These are phyloP conservation scores for Lacanobia wlatinum DNA, from an alignment of 2,888 invertebrate species.

Conservation along the genomic window DNA sequence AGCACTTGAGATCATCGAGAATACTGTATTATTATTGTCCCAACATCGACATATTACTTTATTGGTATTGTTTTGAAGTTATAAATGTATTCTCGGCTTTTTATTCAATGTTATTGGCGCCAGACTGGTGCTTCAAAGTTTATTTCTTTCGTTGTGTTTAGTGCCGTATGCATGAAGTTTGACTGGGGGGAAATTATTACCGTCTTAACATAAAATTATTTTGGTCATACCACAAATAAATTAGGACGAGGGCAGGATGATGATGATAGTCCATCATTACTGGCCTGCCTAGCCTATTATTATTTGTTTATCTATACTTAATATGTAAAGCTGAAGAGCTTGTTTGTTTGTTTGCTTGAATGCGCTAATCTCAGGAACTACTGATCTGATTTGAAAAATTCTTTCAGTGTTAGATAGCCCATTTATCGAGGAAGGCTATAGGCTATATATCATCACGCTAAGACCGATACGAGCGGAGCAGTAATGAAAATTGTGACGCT, in stretches of 20 bases:
- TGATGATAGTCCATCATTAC: not conserved
- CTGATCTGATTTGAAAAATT: too few relatives aligned
- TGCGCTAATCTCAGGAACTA: too few relatives aligned
- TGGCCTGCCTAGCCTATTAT: not conserved
- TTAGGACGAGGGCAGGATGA: not conserved
- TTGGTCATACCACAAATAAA: not conserved
- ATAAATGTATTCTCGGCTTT: conserved; percentile 12
- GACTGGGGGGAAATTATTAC: not conserved
- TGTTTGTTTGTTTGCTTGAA: too few relatives aligned
- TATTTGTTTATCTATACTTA: too few relatives aligned
- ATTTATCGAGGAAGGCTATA: too few relatives aligned
- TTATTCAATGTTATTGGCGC: conserved; percentile 17
- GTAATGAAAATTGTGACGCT: too few relatives aligned
- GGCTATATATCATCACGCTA: too few relatives aligned
- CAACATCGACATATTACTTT: conserved; percentile 29
- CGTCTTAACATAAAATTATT: not conserved
- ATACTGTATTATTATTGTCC: conserved; percentile 44
- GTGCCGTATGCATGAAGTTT: not conserved
- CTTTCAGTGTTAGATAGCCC: too few relatives aligned
- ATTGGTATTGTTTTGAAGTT: conserved; percentile 32
- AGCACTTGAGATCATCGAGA: conserved; percentile 39
- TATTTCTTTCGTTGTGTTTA: conserved; percentile 7
- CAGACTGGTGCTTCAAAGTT: conserved; percentile 14
- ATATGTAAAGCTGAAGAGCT: too few relatives aligned
- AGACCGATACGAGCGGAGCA: too few relatives aligned